Evolutionary conservation across 2,888 invertebrate genomes (phyloP).

Genomic region (Spisula subtruncata): DNA sequence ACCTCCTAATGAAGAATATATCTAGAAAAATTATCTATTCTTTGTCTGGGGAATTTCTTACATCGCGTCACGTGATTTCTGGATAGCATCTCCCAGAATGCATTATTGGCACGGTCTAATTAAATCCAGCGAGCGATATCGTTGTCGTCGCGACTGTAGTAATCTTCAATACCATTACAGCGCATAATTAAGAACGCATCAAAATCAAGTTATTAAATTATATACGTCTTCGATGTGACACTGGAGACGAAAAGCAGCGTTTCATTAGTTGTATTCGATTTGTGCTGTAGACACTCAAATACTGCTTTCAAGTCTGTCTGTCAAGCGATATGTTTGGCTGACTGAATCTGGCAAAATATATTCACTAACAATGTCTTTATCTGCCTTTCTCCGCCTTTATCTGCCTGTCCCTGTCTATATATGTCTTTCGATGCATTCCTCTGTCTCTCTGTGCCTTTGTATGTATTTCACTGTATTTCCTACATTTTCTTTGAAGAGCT

Average conservation of each 20-base stretch:
- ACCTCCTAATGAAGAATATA: not conserved
- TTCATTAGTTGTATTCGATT: not conserved
- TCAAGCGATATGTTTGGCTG: not conserved
- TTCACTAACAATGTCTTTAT: too few relatives aligned
- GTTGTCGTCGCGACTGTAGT: constrained; percentile 27
- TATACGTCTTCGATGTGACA: not conserved
- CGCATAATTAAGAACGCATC: constrained; percentile 23
- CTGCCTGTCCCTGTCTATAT: too few relatives aligned
- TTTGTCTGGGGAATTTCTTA: not conserved
- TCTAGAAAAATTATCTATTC: not conserved
- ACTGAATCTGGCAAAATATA: too few relatives aligned
- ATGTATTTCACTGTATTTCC: too few relatives aligned
- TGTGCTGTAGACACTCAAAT: not conserved
- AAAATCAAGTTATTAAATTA: constrained; percentile 34
- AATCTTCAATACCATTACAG: not conserved
- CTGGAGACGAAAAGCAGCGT: not conserved
- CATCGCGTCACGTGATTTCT: not conserved
- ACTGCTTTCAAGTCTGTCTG: not conserved
- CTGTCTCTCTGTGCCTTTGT: too few relatives aligned
- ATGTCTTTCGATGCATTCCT: too few relatives aligned
- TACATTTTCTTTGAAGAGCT: too few relatives aligned
- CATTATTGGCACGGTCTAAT: constrained; percentile 39
- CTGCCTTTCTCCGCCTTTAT: too few relatives aligned
- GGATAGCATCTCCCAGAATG: constrained; percentile 31
- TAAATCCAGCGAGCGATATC: constrained; percentile 24